A percentile compares a stretch with the other conserved stretches of the same genome.
Evolutionary conservation across 2,113 vertebrate genomes (phyloP).

Genomic region (Speoplatyrhinus poulsoni): DNA sequence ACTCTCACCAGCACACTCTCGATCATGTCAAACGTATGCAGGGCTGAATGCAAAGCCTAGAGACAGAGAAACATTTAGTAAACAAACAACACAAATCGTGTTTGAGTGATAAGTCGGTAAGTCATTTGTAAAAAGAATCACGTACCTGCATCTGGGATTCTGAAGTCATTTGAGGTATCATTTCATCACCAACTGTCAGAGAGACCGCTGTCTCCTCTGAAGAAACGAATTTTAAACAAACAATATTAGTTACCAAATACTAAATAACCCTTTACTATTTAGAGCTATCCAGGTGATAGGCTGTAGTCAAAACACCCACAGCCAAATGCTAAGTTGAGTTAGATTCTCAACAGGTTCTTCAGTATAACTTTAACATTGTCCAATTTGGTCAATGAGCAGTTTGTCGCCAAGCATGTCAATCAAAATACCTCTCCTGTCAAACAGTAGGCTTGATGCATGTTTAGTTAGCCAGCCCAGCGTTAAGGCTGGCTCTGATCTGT

Average conservation of each 20-base stretch:
- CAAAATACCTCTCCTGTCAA: too few relatives aligned
- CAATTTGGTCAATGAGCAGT: too few relatives aligned
- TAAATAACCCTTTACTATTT: too few relatives aligned
- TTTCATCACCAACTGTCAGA: conserved; percentile 80
- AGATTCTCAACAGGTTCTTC: too few relatives aligned
- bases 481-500: too few relatives aligned
- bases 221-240: conserved; percentile 24
- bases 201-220: conserved; percentile 55
- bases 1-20: conserved; percentile 93
- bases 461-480: too few relatives aligned
- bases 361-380: too few relatives aligned
- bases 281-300: too few relatives aligned
- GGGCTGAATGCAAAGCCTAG: conserved; percentile 91
- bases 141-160: conserved; percentile 91
- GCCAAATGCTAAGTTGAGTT: too few relatives aligned
- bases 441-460: too few relatives aligned
- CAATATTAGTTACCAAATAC: background rate
- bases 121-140: background rate
- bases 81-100: background rate
- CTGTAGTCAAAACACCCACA: too few relatives aligned
- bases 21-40: conserved; percentile 97
- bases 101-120: background rate
- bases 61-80: conserved; percentile 18
- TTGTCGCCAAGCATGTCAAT: too few relatives aligned
- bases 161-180: conserved; percentile 84